Evolutionary conservation across 2,113 vertebrate genomes (phyloP).

Genomic region (Campylorhamphus procurvoides): DNA sequence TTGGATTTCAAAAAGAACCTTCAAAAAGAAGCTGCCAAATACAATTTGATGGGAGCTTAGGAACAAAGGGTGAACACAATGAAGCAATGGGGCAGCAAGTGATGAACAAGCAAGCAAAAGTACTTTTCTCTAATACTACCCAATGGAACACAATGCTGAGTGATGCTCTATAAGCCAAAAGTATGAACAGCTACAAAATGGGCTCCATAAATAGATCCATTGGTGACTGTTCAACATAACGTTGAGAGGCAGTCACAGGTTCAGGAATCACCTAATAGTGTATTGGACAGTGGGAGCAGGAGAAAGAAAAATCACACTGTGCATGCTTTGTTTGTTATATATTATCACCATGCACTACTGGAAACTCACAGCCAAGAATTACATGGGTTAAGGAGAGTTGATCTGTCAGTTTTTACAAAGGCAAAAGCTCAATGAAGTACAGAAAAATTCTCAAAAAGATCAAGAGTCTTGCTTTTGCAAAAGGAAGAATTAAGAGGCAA

Average conservation of each 20-base stretch:
- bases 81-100: not conserved
- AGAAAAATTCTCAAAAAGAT: not conserved
- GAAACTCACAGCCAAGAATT: not conserved
- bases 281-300: not conserved
- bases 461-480: not conserved
- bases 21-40: not conserved
- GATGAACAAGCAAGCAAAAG: not conserved
- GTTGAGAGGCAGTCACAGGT: not conserved
- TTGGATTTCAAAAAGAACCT: not conserved
- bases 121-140: not conserved
- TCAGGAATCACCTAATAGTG: not conserved
- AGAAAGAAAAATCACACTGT: not conserved
- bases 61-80: not conserved
- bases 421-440: not conserved
- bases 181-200: not conserved
- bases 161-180: not conserved
- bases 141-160: not conserved
- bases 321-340: not conserved
- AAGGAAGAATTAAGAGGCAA: not conserved
- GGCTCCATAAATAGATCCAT: not conserved
- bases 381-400: not conserved
- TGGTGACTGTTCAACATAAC: not conserved
- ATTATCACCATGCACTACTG: not conserved
- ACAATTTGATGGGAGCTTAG: not conserved
- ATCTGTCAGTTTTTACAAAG: not conserved